Evolutionary conservation across 2,888 invertebrate genomes (phyloP).

Genomic region (Trisateles emortualis): DNA sequence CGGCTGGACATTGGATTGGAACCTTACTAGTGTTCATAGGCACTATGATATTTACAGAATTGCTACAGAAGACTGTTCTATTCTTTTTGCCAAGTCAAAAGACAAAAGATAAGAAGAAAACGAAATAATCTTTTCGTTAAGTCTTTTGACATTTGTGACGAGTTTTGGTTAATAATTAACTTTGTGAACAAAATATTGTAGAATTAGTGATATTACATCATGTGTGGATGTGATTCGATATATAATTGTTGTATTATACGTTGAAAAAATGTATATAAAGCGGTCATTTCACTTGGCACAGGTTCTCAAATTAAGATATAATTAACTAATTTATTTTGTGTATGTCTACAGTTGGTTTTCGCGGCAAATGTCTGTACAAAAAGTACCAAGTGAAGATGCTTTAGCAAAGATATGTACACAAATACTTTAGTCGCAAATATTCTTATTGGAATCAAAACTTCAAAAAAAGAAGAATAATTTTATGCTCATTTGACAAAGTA

Average conservation of each 20-base stretch:
- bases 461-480: slow-evolving; percentile 1
- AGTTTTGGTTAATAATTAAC: neutral
- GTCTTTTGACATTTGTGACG: neutral
- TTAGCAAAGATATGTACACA: too few relatives aligned
- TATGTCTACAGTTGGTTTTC: neutral
- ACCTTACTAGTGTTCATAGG: slow-evolving; percentile 96
- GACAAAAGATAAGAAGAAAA: slow-evolving; percentile 65
- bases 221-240: neutral
- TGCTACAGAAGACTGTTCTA: slow-evolving; percentile 84
- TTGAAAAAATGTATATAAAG: too few relatives aligned
- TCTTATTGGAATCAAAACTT: too few relatives aligned
- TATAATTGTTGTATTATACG: neutral
- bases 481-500: slow-evolving; percentile 6
- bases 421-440: neutral
- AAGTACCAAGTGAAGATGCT: too few relatives aligned
- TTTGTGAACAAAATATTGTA: slow-evolving; percentile 5
- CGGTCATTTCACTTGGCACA: too few relatives aligned
- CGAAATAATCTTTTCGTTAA: slow-evolving; percentile 51
- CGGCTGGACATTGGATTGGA: slow-evolving; percentile 95
- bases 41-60: slow-evolving; percentile 96
- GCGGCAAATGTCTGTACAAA: neutral
- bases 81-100: slow-evolving; percentile 67
- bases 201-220: neutral
- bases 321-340: too few relatives aligned
- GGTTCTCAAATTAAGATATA: too few relatives aligned